Percentiles rank a stretch among this genome's conserved stretches.
Evolutionary conservation across 2,888 invertebrate species (phyloP).

Genomic region (Latrodectus hesperus): DNA sequence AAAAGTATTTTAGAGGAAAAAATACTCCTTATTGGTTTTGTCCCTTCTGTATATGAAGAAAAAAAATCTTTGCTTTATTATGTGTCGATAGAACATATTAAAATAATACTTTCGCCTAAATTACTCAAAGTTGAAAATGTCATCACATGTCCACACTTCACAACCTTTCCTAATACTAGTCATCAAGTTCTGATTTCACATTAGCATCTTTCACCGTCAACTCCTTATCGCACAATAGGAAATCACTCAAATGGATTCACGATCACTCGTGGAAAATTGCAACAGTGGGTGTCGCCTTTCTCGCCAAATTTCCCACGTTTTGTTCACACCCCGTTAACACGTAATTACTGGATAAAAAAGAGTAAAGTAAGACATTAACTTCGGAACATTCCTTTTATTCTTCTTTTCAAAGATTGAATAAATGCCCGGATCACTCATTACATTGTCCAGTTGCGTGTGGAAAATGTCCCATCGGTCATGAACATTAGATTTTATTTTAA

Average conservation of each 20-base stretch:
- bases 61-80: background rate
- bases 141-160: conserved; percentile 18
- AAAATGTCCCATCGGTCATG: conserved; percentile 41
- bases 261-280: conserved; percentile 29
- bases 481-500: background rate
- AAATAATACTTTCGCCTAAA: background rate
- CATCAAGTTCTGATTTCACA: conserved; percentile 7
- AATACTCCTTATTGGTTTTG: too few species aligned
- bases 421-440: conserved; percentile 29
- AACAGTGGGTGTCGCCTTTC: conserved; percentile 12
- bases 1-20: too few species aligned
- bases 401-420: background rate
- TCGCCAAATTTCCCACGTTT: conserved; percentile 30
- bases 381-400: background rate
- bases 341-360: conserved; percentile 29
- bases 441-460: conserved; percentile 36
- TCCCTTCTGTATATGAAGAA: background rate
- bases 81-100: background rate
- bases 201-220: background rate
- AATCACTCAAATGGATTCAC: background rate
- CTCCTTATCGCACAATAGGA: background rate
- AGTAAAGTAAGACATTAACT: conserved; percentile 21
- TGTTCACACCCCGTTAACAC: conserved; percentile 59
- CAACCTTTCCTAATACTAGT: conserved; percentile 17
- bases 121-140: background rate